These are phyloP conservation scores for Lasius platythorax DNA, from an alignment of 2,888 invertebrate genomes.

Conservation along the genomic window DNA sequence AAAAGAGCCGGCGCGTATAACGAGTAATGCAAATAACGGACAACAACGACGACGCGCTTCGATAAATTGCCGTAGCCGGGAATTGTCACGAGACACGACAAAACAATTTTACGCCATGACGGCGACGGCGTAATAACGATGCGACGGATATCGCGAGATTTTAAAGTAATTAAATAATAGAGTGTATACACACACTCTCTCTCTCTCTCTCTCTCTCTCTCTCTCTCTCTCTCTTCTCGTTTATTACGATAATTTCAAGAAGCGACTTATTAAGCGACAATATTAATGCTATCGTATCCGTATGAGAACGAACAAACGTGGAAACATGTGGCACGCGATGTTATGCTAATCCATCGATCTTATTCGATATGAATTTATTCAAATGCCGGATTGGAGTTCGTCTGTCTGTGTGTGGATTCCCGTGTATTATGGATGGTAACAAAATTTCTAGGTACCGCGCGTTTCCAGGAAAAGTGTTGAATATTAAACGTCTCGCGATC, in stretches of 20 bases:
- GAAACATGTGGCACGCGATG: not conserved
- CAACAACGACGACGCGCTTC: not conserved
- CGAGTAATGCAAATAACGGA: constrained; percentile 10
- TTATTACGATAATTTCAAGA: not conserved
- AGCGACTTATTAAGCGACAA: not conserved
- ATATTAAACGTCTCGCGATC: constrained; percentile 1
- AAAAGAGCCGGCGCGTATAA: not conserved
- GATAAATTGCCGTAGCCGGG: not conserved
- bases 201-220: too few species aligned
- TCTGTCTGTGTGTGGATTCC: not conserved
- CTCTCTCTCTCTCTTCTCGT: not conserved
- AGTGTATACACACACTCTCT: not conserved
- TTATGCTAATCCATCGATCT: constrained; percentile 14
- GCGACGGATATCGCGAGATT: not conserved
- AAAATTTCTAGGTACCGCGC: not conserved
- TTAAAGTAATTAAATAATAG: not conserved
- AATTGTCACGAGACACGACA: not conserved
- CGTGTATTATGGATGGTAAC: not conserved
- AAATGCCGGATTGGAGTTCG: not conserved
- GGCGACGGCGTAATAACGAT: not conserved
- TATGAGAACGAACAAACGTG: not conserved
- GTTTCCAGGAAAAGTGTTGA: not conserved
- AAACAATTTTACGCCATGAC: constrained; percentile 1
- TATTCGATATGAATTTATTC: constrained; percentile 9
- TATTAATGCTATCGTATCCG: not conserved